Base-by-base conservation (phyloP, 1,140 invertebrate genomes). In the Scaptodrosophila lebanonensis region DNA sequence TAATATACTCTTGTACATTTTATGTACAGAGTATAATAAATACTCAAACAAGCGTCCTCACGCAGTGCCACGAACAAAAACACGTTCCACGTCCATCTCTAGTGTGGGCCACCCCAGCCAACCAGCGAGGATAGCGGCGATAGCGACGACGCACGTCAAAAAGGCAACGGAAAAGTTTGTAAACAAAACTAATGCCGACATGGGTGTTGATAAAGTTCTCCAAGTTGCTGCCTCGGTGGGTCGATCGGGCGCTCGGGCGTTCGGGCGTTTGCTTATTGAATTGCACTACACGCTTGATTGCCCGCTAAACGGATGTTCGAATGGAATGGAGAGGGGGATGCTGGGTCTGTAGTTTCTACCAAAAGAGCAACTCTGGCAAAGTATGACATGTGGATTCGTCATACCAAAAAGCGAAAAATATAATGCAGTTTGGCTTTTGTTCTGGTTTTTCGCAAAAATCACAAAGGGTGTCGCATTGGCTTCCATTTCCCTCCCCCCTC, bases 101-200 rank as follows among this genome's bases (percentile, higher is more conserved):
- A 11, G 8, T n/a, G 32, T 3, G 8, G 32, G 32, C 9, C 35
- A 54, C 52, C 36, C 47, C 45, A 18, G n/a, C n/a, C 0, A 16
- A 36, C 1, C 7, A 13, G 22, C 51, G 29, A 68, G 42, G 40
- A 54, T 29, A 15, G 15, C n/a, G 25, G 7, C 32, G 12, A 43
- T 49, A 58, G 50, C 33, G 50, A 27, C 30, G 44, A 15, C 25
- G 38, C 39, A 79, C 83, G 77, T 83, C 76, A 83, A 83, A 79
- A 84, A 75, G 71, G 82, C 73, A 84, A 69, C 73, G 66, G 61
- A 52, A 84, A 83, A 79, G 83, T 85, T 85, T 85, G 83, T 83
- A 84, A 85, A 85, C 83, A 85, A 77, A 84, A 85, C 83, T 79
- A 85, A 85, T 85, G 73, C 83, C 83, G 72, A 85, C 83, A 85